These are phyloP conservation scores for Phylloscopus trochilus DNA, from an alignment of 2,113 vertebrate genomes.

Conservation along the genomic window DNA sequence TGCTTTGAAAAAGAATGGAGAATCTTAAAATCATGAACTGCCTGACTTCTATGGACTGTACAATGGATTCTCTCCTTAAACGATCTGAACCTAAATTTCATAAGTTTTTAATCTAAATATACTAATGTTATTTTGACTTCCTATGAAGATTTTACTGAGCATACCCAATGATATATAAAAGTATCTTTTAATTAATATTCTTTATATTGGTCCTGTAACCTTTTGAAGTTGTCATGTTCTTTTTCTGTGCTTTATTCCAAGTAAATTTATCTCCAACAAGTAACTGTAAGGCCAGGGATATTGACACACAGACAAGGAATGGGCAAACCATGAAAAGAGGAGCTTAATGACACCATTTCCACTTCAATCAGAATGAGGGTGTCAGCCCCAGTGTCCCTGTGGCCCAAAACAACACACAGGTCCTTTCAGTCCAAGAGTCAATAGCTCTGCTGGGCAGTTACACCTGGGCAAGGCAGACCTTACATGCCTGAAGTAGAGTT, in stretches of 20 bases:
- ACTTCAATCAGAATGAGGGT: neutral
- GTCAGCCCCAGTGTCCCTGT: neutral
- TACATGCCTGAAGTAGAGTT: fast-evolving
- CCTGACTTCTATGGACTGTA: neutral
- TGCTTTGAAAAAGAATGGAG: neutral
- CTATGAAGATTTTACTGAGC: neutral
- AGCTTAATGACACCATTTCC: neutral
- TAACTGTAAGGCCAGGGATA: neutral
- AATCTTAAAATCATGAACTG: neutral
- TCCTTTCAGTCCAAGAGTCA: neutral
- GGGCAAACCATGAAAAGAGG: neutral
- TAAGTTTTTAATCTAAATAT: neutral
- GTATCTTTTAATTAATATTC: neutral
- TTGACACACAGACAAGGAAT: neutral
- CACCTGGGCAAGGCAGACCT: neutral
- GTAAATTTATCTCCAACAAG: neutral
- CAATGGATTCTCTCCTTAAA: neutral
- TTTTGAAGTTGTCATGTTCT: neutral
- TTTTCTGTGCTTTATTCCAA: neutral
- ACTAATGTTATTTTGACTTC: neutral
- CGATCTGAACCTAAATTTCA: neutral
- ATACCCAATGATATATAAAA: neutral
- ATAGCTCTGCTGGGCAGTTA: neutral
- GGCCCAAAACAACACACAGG: neutral
- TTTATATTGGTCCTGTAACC: neutral